phyloP scores from a whole-genome alignment of 2,113 vertebrate species.

The Thamnophis sirtalis region DNA sequence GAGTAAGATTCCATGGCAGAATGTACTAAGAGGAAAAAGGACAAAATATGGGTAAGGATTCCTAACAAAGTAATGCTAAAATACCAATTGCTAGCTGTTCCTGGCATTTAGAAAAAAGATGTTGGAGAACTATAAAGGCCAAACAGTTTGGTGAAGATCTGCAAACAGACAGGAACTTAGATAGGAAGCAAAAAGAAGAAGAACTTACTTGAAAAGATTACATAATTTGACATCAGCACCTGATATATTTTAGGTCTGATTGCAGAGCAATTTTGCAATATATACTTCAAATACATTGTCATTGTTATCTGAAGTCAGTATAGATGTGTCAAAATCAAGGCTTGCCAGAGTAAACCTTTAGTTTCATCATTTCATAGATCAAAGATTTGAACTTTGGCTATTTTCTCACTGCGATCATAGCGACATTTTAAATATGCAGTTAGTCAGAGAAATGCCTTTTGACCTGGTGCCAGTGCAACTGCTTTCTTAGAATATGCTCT shows the following conservation, averaged over 20 bases:
- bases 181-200: neutral
- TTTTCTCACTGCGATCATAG: neutral
- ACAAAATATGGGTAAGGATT: neutral
- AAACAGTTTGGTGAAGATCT: neutral
- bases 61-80: neutral
- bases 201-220: neutral
- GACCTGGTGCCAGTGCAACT: neutral
- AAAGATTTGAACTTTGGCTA: neutral
- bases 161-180: neutral
- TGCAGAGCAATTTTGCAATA: neutral
- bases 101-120: neutral
- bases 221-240: neutral
- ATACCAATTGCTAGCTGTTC: neutral
- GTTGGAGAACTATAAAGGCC: neutral
- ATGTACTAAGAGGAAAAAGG: neutral
- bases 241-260: neutral
- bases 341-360: neutral
- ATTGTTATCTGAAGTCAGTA: neutral
- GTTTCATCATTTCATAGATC: neutral
- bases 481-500: neutral
- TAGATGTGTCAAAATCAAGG: neutral
- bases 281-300: neutral
- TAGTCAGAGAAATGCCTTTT: neutral
- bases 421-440: neutral
- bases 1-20: neutral